phyloP scores from a whole-genome alignment of 2,888 invertebrate genomes.

The Sinodicranocentrus sp. region DNA sequence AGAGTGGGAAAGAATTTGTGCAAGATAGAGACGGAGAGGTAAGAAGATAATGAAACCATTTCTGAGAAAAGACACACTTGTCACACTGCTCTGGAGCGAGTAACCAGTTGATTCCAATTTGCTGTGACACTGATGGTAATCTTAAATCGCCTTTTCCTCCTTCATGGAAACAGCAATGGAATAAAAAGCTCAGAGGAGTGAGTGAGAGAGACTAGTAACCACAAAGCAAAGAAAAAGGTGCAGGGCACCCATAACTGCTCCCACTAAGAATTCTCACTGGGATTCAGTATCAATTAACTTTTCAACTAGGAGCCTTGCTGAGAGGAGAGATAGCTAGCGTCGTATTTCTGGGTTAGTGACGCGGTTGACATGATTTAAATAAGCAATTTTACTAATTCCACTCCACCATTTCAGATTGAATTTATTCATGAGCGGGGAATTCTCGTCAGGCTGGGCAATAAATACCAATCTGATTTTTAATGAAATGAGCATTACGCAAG shows the following conservation, averaged over 20 bases:
- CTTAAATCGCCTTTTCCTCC: slow-evolving; percentile 48
- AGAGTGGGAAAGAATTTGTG: slow-evolving; percentile 12
- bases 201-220: neutral
- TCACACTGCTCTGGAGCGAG: neutral
- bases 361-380: slow-evolving; percentile 45
- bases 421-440: slow-evolving; percentile 39
- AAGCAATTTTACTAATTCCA: slow-evolving; percentile 45
- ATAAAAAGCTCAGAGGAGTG: neutral
- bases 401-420: neutral
- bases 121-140: slow-evolving; percentile 53
- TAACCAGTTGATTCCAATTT: slow-evolving; percentile 66
- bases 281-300: slow-evolving; percentile 53
- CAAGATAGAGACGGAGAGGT: slow-evolving; percentile 2
- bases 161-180: slow-evolving; percentile 39
- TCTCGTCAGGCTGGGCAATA: slow-evolving; percentile 14
- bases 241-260: too few species aligned
- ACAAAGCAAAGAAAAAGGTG: too few species aligned
- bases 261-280: slow-evolving; percentile 3
- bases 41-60: slow-evolving; percentile 33
- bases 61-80: slow-evolving; percentile 16
- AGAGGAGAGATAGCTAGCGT: neutral
- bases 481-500: too few species aligned
- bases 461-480: slow-evolving; percentile 52
- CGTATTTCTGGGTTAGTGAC: slow-evolving; percentile 8
- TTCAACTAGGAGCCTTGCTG: slow-evolving; percentile 5